Evolutionary conservation across 2,888 invertebrate species (phyloP).

Genomic region (Drosophila macrothrix): DNA sequence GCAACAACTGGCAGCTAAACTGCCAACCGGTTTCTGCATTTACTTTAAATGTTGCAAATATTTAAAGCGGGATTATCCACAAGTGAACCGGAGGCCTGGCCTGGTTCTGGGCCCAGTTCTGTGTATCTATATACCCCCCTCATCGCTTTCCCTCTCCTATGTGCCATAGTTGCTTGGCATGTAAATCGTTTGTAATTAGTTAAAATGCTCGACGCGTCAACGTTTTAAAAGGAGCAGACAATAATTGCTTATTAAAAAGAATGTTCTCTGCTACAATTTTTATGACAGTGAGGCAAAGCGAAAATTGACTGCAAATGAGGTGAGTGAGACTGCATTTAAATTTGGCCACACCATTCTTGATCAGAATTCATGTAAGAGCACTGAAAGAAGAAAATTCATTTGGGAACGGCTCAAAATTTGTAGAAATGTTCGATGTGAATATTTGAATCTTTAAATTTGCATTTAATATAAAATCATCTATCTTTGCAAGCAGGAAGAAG

Average conservation of each 20-base stretch:
- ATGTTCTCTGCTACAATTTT: conserved; percentile 64
- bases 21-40: conserved; percentile 73
- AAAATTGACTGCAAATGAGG: conserved; percentile 76
- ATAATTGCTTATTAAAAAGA: conserved; percentile 78
- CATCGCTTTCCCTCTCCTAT: background rate
- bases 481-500: background rate
- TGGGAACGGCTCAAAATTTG: background rate
- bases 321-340: conserved; percentile 15
- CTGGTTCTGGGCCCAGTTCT: conserved; percentile 63
- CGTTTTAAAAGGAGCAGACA: conserved; percentile 70
- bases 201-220: conserved; percentile 71
- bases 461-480: background rate
- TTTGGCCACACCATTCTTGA: background rate
- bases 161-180: conserved; percentile 62
- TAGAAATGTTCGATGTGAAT: background rate
- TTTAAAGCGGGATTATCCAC: conserved; percentile 74
- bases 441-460: background rate
- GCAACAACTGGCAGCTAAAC: conserved; percentile 42
- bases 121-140: background rate
- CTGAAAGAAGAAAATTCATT: background rate
- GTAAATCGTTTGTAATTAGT: conserved; percentile 80
- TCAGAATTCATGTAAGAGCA: background rate
- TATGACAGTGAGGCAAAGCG: conserved; percentile 63
- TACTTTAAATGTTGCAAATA: conserved; percentile 76
- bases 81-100: conserved; percentile 51